A percentile compares a stretch with the other conserved stretches of the same genome.
phyloP scores from a whole-genome alignment of 2,113 vertebrate genomes.

The Pangasianodon hypophthalmus region DNA sequence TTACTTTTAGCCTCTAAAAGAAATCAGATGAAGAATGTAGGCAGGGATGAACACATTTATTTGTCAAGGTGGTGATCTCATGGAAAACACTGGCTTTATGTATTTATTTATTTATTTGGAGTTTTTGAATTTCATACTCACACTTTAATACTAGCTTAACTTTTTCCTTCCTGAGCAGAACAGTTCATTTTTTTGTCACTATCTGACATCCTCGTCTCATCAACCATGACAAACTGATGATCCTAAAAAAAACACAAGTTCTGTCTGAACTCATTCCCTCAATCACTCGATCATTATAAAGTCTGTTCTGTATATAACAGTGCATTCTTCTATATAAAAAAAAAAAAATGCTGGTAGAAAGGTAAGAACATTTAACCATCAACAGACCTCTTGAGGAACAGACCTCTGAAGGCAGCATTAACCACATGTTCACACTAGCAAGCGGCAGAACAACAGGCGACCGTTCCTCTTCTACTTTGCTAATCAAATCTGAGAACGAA shows the following conservation, averaged over 20 bases:
- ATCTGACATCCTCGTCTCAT: neutral
- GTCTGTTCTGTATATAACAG: neutral
- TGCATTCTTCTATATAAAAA: too few species aligned
- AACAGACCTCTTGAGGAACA: neutral
- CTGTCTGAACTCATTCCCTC: neutral
- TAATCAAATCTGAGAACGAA: neutral
- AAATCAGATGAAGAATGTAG: conserved; percentile 76
- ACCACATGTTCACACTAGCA: neutral
- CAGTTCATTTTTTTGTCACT: neutral
- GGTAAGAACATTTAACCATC: neutral
- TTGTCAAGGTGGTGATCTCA: conserved; percentile 74
- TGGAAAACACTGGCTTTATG: too few species aligned
- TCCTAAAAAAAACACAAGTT: neutral
- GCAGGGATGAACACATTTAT: conserved; percentile 71
- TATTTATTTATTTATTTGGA: neutral
- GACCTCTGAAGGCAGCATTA: neutral
- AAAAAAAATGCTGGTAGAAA: neutral
- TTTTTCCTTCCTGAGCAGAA: neutral
- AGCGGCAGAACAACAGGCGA: neutral
- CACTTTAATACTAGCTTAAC: neutral
- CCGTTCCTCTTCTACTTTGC: neutral
- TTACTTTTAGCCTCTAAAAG: conserved; percentile 76
- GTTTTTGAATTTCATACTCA: neutral
- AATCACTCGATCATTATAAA: neutral
- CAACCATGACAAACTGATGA: neutral